Percentiles rank a stretch among this genome's conserved stretches.
phyloP scores from a whole-genome alignment of 92 coral and sea anemone genomes.

The Porites divaricata region DNA sequence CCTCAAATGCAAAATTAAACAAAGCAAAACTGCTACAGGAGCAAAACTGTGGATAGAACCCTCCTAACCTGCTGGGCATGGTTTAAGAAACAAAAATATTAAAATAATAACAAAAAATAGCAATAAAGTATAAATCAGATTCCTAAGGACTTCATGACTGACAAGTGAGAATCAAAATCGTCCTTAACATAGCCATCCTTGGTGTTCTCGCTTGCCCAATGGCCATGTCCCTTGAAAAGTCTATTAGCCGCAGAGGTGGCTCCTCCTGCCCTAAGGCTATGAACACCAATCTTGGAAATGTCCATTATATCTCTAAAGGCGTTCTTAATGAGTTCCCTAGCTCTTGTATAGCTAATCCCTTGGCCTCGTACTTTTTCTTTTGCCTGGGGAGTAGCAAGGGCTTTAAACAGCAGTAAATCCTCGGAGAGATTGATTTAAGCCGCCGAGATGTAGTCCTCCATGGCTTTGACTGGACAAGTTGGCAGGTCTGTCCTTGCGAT shows the following conservation, averaged over 20 bases:
- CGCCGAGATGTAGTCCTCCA: too few species aligned
- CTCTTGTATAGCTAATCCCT: slow-evolving; percentile 30
- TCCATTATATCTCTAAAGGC: slow-evolving; percentile 51
- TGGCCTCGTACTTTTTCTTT: slow-evolving; percentile 40
- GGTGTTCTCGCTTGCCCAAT: slow-evolving; percentile 53
- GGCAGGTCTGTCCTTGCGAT: too few species aligned
- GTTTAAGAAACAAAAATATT: not conserved
- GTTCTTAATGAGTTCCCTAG: slow-evolving; percentile 31
- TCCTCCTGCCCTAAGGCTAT: slow-evolving; percentile 48
- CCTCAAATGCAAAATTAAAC: too few species aligned
- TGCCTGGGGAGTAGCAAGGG: slow-evolving; percentile 13
- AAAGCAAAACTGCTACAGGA: too few species aligned
- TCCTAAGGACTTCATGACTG: slow-evolving; percentile 17
- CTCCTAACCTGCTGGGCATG: not conserved
- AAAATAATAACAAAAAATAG: too few species aligned
- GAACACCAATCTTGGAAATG: slow-evolving; percentile 15
- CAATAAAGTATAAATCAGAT: too few species aligned
- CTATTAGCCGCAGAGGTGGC: slow-evolving; percentile 39
- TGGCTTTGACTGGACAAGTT: too few species aligned
- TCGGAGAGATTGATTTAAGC: too few species aligned
- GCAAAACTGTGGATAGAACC: not conserved
- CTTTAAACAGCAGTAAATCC: too few species aligned
- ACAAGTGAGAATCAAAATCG: slow-evolving; percentile 38
- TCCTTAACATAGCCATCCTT: slow-evolving; percentile 59
- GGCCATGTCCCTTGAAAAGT: slow-evolving; percentile 37